phyloP scores from a whole-genome alignment of 2,797 vertebrate species.

The Pteronotus mesoamericanus region DNA sequence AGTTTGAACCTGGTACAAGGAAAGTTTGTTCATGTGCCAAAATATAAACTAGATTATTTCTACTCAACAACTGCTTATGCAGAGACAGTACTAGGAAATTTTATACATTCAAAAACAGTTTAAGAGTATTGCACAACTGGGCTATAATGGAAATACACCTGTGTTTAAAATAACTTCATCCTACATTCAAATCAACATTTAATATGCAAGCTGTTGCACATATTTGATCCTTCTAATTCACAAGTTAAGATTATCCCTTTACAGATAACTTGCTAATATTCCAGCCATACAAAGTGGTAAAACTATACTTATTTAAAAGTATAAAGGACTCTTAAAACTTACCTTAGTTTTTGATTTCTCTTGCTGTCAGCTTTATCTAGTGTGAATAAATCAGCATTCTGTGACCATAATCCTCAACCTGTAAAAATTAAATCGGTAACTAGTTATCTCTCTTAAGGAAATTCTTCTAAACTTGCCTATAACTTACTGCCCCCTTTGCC shows the following conservation, averaged over 20 bases:
- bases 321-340: neutral
- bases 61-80: neutral
- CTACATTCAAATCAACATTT: neutral
- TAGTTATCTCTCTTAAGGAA: conserved; percentile 53
- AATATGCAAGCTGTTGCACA: neutral
- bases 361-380: conserved; percentile 61
- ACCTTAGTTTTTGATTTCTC: conserved; percentile 65
- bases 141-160: neutral
- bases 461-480: conserved; percentile 55
- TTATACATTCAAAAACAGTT: neutral
- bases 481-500: conserved; percentile 48
- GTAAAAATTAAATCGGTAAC: conserved; percentile 74
- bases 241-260: neutral
- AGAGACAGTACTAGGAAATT: neutral
- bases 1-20: neutral
- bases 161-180: neutral
- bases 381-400: conserved; percentile 54
- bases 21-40: neutral
- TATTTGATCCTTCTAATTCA: neutral
- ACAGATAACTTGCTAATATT: neutral
- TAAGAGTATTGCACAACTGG: neutral
- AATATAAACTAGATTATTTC: neutral
- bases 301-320: neutral
- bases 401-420: conserved; percentile 79
- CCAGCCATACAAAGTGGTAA: neutral